phyloP scores from a whole-genome alignment of 2,113 vertebrate species.

The Clarias gariepinus region DNA sequence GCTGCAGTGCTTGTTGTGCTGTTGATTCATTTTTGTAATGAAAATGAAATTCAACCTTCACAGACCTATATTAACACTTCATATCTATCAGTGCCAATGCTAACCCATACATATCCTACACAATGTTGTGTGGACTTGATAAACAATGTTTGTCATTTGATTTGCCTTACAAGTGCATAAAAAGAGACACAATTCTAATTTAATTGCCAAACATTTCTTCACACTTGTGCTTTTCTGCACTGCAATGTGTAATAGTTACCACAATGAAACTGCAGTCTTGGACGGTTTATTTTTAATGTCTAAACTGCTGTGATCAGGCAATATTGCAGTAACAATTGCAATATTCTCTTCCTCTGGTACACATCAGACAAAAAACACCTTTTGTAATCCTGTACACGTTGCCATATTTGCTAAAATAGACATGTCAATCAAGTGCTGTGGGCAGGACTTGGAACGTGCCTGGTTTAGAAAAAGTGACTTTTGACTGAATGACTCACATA shows the following conservation, averaged over 20 bases:
- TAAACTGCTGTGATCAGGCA: not conserved
- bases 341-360: not conserved
- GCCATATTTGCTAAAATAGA: not conserved
- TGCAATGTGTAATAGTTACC: not conserved
- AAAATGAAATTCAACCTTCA: slow-evolving; percentile 11
- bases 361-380: not conserved
- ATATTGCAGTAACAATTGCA: not conserved
- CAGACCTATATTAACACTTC: not conserved
- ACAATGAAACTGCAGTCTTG: not conserved
- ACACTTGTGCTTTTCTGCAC: not conserved
- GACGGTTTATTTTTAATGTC: not conserved
- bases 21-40: slow-evolving; percentile 17
- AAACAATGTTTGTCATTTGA: not conserved
- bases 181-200: not conserved
- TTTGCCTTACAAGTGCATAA: not conserved
- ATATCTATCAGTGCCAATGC: slow-evolving; percentile 50
- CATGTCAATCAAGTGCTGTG: not conserved
- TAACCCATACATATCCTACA: slow-evolving; percentile 21
- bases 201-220: not conserved
- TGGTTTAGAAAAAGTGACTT: not conserved
- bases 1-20: slow-evolving; percentile 50
- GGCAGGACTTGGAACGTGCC: not conserved
- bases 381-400: not conserved
- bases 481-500: not conserved
- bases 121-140: not conserved